A percentile compares a stretch with the other conserved stretches of the same genome.
Evolutionary conservation across 2,113 vertebrate genomes (phyloP).

Genomic region (Petrocephalus microphthalmus): DNA sequence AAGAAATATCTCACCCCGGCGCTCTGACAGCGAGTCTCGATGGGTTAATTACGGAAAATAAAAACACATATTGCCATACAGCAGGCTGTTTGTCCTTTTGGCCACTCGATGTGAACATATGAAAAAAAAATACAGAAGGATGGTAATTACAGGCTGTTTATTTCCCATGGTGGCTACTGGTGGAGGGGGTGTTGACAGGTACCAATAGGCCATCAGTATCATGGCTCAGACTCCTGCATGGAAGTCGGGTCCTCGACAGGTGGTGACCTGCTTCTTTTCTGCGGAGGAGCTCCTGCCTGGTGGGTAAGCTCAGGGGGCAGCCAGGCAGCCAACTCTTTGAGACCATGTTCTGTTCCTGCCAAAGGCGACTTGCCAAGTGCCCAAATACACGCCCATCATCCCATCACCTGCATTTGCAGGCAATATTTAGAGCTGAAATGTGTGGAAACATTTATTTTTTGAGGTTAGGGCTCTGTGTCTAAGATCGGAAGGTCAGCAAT

Average conservation of each 20-base stretch:
- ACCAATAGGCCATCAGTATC: conserved; percentile 29
- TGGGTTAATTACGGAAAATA: conserved; percentile 1
- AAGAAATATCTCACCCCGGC: not conserved
- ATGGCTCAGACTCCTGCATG: conserved; percentile 76
- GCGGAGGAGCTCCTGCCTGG: conserved; percentile 46
- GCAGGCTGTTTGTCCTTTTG: not conserved
- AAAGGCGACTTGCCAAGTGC: not conserved
- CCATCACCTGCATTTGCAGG: conserved; percentile 93
- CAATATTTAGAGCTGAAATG: conserved; percentile 73
- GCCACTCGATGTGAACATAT: not conserved
- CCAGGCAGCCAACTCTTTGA: conserved; percentile 30
- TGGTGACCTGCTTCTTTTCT: conserved; percentile 17
- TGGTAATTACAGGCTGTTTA: conserved; percentile 27
- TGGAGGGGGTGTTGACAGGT: conserved; percentile 1
- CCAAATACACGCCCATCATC: conserved; percentile 76
- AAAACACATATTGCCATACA: conserved; percentile 7
- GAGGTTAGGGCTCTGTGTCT: not conserved
- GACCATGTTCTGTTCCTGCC: conserved; percentile 67
- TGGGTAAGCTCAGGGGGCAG: not conserved
- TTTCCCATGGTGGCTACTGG: conserved; percentile 28
- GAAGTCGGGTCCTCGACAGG: conserved; percentile 63
- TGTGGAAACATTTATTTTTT: conserved; percentile 54
- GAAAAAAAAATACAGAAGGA: conserved; percentile 21
- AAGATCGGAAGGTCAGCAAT: not conserved
- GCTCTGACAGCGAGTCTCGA: not conserved